phyloP scores from a whole-genome alignment of 2,888 invertebrate species.

The Crioceris asparagi region DNA sequence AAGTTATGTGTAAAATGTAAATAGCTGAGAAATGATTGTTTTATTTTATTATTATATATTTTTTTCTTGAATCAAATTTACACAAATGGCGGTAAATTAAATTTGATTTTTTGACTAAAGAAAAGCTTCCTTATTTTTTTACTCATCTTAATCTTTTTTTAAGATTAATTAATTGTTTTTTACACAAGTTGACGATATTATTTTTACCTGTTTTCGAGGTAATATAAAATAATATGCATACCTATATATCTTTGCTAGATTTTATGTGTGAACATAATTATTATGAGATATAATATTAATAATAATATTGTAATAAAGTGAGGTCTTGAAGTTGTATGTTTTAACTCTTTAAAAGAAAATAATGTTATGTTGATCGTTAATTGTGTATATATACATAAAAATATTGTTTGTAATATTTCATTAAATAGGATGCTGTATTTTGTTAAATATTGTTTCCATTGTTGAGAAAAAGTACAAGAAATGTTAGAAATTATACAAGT shows the following conservation, averaged over 20 bases:
- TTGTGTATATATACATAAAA: not conserved
- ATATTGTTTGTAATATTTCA: slow-evolving; percentile 25
- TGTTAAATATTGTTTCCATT: slow-evolving; percentile 33
- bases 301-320: no score
- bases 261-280: no score
- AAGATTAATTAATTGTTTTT: slow-evolving; percentile 16
- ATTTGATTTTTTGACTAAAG: not conserved
- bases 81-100: no score
- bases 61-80: slow-evolving; percentile 2
- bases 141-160: slow-evolving; percentile 17
- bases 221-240: no score
- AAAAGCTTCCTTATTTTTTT: slow-evolving; percentile 8
- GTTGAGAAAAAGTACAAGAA: slow-evolving; percentile 33
- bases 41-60: slow-evolving; percentile 9
- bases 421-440: slow-evolving; percentile 25
- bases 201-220: slow-evolving; percentile 20
- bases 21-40: slow-evolving; percentile 4
- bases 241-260: no score
- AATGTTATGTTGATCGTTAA: slow-evolving; percentile 15
- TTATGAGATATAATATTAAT: no score
- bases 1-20: slow-evolving; percentile 21
- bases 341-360: slow-evolving; percentile 17
- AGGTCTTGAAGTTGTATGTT: slow-evolving; percentile 13
- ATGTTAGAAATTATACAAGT: no score
- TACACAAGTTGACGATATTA: slow-evolving; percentile 18